Conservation (phyloP, 2,888 invertebrate species). For the Venusia cambrica region DNA sequence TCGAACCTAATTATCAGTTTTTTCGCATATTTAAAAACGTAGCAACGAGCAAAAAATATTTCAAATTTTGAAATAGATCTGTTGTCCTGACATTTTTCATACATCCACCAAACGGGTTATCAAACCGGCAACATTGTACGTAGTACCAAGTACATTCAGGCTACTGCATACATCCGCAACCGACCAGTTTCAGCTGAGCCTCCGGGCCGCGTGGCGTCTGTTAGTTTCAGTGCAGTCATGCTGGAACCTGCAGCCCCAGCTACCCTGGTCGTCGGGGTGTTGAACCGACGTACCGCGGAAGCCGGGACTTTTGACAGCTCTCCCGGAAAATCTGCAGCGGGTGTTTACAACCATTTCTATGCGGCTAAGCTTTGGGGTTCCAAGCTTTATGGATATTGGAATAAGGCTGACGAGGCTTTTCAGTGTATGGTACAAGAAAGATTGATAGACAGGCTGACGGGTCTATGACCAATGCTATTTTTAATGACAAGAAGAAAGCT, state of each 20-base stretch:
- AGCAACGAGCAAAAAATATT: too few relatives aligned
- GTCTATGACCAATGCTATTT: constrained; percentile 22
- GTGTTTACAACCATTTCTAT: constrained; percentile 40
- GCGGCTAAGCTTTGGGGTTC: constrained; percentile 28
- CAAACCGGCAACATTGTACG: constrained; percentile 33
- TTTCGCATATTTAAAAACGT: too few relatives aligned
- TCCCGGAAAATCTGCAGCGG: constrained; percentile 66
- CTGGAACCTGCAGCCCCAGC: constrained; percentile 43
- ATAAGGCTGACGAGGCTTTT: constrained; percentile 25
- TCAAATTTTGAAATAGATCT: too few relatives aligned
- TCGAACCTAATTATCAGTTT: too few relatives aligned
- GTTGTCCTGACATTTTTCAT: too few relatives aligned
- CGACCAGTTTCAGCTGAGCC: constrained; percentile 36
- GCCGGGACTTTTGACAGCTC: constrained; percentile 63
- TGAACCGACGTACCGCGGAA: constrained; percentile 60
- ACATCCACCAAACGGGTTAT: background rate
- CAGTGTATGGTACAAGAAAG: constrained; percentile 1
- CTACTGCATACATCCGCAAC: constrained; percentile 38
- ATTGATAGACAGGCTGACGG: constrained; percentile 16
- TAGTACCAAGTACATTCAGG: constrained; percentile 25
- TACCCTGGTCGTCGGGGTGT: constrained; percentile 47
- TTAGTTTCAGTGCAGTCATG: constrained; percentile 18
- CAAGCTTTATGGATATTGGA: constrained; percentile 29
- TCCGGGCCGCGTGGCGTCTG: constrained; percentile 33
- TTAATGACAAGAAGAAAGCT: constrained; percentile 1